Evolutionary conservation across 2,113 vertebrate genomes (phyloP), one percentile per base, ranked within the genome.

Genomic region (Pogonocichla stellata): DNA sequence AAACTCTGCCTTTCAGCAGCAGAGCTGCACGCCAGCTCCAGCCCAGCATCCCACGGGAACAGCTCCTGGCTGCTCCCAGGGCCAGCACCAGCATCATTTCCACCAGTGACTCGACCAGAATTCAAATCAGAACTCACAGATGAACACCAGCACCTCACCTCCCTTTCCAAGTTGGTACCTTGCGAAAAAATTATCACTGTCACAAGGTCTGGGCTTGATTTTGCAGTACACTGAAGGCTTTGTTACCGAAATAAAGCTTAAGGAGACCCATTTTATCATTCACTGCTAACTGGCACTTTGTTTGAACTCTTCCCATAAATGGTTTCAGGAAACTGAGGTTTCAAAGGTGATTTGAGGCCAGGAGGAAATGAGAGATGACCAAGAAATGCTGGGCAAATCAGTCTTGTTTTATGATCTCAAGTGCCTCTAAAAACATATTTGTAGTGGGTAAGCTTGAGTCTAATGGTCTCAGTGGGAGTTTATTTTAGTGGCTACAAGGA

Each of bases 1-100:
- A 62, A 84, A 90, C 83, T 22, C 94, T 80, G 93, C 93, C 90
- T 91, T 45, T 74, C 80, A 16, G 5, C 45, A 9, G 8, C 88
- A 42, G 82, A 42, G 5, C 57, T 10, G 13, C 66, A 24, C 1
- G 1, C 3, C 1, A 0, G 36, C 80, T 38, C 3, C 67, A n/a
- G 80, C 53, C 54, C 6, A 0, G 69, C 69, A 57, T 33, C 60
- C 80, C 45, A 29, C 1, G 5, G 61, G n/a, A 81, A 67, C 3
- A 5, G 60, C 67, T 71, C 28, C 67, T 79, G 4, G 0, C 26
- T 2, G 24, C 80, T 45, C 43, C 4, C 25, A 40, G 29, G 3
- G 58, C 38, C 43, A 80, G 67, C 47, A 15, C 1, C 0, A 10
- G 62, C 2, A 31, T 15, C 20, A 11, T 6, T 31, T 11, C 57